These are phyloP conservation scores for Telmatherina bonti DNA, from an alignment of 2,797 vertebrate species.

Conservation along the genomic window DNA sequence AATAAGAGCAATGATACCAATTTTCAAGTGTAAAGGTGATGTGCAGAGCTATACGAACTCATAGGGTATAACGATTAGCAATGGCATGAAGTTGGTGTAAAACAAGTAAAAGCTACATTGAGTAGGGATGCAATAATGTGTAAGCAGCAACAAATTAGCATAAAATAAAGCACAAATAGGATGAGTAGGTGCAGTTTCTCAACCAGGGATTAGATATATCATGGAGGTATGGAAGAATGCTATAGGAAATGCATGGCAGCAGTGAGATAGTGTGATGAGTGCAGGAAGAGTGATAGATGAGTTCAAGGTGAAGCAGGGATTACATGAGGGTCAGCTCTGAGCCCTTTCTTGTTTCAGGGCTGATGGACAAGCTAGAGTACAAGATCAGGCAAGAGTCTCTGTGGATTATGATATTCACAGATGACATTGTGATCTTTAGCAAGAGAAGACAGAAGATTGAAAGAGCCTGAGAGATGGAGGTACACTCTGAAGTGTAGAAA, in stretches of 20 bases:
- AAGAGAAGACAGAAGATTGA: not conserved
- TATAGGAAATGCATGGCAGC: not conserved
- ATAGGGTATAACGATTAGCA: not conserved
- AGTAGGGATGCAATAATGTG: not conserved
- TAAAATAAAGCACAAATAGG: not conserved
- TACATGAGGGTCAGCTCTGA: not conserved
- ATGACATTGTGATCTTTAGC: slow-evolving; percentile 14
- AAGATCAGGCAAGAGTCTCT: slow-evolving; percentile 5
- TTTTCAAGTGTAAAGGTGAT: not conserved
- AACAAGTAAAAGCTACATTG: not conserved
- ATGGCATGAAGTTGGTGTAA: not conserved
- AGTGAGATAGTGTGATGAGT: slow-evolving; percentile 8
- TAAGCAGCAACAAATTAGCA: not conserved
- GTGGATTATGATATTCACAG: slow-evolving; percentile 18
- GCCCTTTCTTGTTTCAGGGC: slow-evolving; percentile 14
- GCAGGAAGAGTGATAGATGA: slow-evolving; percentile 9
- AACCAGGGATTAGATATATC: not conserved
- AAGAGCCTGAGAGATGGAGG: not conserved
- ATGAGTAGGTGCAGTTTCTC: not conserved
- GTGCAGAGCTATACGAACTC: not conserved
- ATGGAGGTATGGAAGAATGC: not conserved
- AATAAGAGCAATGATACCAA: not conserved
- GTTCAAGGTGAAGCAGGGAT: slow-evolving; percentile 14
- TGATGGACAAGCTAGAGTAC: slow-evolving; percentile 8
- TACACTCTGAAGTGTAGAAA: not conserved